These are phyloP conservation scores for Phalacrocorax pelagicus DNA, from an alignment of 2,113 vertebrate species.

Conservation along the genomic window DNA sequence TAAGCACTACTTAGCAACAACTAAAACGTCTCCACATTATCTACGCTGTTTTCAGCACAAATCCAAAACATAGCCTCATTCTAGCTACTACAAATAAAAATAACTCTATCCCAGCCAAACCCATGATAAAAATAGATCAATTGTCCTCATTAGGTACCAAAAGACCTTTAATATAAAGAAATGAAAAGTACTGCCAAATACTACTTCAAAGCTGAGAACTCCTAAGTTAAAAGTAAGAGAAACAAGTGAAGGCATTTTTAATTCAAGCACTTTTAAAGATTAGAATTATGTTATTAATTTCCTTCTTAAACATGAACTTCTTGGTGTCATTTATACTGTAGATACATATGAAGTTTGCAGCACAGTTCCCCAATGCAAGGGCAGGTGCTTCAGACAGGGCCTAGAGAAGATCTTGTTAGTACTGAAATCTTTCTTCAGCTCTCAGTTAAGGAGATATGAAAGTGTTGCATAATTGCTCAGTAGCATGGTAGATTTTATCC, in stretches of 20 bases:
- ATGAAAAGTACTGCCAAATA: background rate
- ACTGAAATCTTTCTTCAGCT: background rate
- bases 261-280: background rate
- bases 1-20: too few species aligned
- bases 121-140: background rate
- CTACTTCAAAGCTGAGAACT: background rate
- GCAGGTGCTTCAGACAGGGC: background rate
- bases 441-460: background rate
- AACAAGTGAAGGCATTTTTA: background rate
- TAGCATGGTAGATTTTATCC: background rate
- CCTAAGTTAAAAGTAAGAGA: background rate
- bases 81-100: too few species aligned
- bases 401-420: background rate
- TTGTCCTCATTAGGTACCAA: background rate
- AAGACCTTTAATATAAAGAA: background rate
- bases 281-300: background rate
- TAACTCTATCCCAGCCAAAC: too few species aligned
- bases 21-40: too few species aligned
- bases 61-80: too few species aligned
- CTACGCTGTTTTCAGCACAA: too few species aligned
- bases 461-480: background rate
- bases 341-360: background rate
- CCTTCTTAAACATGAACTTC: background rate
- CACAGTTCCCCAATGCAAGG: background rate
- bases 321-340: background rate